Conservation (phyloP, 2,113 vertebrate species). For the cattle (Bos taurus) region DNA sequence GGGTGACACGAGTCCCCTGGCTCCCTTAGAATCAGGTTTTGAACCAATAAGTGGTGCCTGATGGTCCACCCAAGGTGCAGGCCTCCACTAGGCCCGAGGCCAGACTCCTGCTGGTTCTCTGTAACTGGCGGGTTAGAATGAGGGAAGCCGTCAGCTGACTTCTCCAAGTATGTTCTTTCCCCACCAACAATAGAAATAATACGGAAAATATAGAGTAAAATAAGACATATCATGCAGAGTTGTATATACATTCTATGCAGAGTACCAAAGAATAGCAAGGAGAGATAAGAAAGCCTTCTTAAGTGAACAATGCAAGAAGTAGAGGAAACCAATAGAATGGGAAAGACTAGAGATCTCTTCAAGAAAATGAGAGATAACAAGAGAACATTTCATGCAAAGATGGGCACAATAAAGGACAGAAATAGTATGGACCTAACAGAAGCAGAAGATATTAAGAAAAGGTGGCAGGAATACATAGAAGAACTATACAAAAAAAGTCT, state of each 20-base stretch:
- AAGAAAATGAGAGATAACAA: not conserved
- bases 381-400: not conserved
- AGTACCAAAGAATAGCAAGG: not conserved
- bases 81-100: not conserved
- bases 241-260: not conserved
- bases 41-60: not conserved
- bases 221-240: not conserved
- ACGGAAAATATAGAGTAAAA: not conserved
- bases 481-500: not conserved
- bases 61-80: not conserved
- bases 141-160: not conserved
- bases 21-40: not conserved
- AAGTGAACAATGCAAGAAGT: not conserved
- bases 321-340: not conserved
- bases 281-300: not conserved
- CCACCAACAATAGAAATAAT: not conserved
- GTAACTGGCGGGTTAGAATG: too few relatives aligned
- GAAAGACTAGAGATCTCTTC: not conserved
- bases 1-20: not conserved
- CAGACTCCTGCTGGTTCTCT: not conserved
- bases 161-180: not conserved
- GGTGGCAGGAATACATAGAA: not conserved
- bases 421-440: not conserved
- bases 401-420: not conserved
- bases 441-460: not conserved